phyloP scores from a whole-genome alignment of 92 coral and sea anemone species.

The Heteractis magnifica region DNA sequence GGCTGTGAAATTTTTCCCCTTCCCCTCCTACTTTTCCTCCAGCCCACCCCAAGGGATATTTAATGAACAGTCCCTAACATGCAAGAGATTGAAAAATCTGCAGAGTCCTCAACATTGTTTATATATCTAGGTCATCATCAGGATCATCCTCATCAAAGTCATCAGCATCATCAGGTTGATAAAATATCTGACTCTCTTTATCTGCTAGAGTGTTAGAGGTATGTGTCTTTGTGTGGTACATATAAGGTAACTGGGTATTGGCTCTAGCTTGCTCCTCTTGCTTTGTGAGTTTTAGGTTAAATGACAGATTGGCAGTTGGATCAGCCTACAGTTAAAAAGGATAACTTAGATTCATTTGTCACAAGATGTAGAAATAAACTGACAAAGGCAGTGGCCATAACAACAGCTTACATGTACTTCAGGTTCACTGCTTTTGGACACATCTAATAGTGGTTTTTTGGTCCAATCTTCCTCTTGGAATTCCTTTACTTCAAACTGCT shows the following conservation, averaged over 20 bases:
- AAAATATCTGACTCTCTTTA: constrained; percentile 81
- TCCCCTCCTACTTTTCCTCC: too few species aligned
- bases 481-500: constrained; percentile 60
- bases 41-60: too few species aligned
- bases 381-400: too few species aligned
- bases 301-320: constrained; percentile 78
- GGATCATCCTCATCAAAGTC: constrained; percentile 99
- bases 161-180: constrained; percentile 95
- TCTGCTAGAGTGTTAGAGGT: constrained; percentile 31
- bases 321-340: constrained; percentile 57
- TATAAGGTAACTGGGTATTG: constrained; percentile 81
- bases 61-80: too few species aligned
- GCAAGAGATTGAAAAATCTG: too few species aligned
- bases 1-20: too few species aligned
- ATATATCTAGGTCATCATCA: constrained; percentile 93
- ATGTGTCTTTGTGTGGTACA: constrained; percentile 57
- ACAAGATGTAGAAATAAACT: too few species aligned
- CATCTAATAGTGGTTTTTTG: constrained; percentile 28
- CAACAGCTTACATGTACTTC: neutral
- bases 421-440: constrained; percentile 9
- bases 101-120: neutral
- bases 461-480: constrained; percentile 61
- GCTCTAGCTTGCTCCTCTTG: constrained; percentile 78
- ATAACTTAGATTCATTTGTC: neutral
- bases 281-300: constrained; percentile 79